Evolutionary conservation across 2,113 vertebrate genomes (phyloP), one percentile per base, ranked within the genome.

Genomic region (Budorcas taxicolor): DNA sequence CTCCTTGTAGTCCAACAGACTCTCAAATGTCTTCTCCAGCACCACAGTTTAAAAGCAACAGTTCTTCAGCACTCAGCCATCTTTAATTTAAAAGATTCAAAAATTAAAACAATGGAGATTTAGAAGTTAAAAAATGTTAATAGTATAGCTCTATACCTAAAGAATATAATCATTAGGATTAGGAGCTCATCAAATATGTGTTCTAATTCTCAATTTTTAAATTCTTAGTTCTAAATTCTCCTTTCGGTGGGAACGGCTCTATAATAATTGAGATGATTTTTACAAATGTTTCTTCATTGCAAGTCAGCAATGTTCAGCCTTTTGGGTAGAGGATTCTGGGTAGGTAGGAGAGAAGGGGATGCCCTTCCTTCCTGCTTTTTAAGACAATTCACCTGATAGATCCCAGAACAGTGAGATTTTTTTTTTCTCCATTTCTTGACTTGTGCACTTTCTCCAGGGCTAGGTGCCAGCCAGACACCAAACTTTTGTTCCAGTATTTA

Each of bases 21-120:
- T 40, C 21, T 74, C 36, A 74, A 74, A 74, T 23, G 36, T 74
- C 67, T 74, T 74, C 36, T 6, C 10, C 67, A 74, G 8, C 5
- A 74, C 5, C 36, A 40, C 67, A 74, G 67, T 25, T 40, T 40
- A 40, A 40, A 74, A 74, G 10, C 67, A 40, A 40, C 10, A 40
- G 1, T 40, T 74, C 19, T 40, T 74, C 11, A 23, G 67, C 0
- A 0, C 21, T 74, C 67, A 40, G 21, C 36, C 36, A 1, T 74
- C 36, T 74, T 74, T 25, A 74, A 74, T 40, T 74, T 74, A 74
- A 74, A 74, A 50, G 23, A 45, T 53, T 15, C 21, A 92, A 10
- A 92, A 16, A n/a, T 53, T 52, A 13, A 14, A 40, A 82, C 55
- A 43, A 43, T 13, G 25, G 36, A 47, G 19, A 45, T 33, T 53